Evolutionary conservation across 1,140 invertebrate species (phyloP).

Genomic region (Mylabris phalerata): DNA sequence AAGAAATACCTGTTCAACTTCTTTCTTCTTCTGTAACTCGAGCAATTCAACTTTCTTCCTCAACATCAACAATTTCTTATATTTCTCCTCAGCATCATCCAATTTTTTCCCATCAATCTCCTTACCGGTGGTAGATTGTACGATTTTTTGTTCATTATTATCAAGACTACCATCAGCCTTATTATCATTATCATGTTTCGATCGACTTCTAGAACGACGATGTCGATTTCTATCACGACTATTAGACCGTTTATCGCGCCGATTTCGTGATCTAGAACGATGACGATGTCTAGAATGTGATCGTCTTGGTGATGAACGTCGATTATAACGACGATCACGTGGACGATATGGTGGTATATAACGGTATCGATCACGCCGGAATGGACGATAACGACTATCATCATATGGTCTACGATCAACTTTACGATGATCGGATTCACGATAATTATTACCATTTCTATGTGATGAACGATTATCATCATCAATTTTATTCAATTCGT

Average conservation of each 20-base stretch:
- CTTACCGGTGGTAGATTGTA: constrained; percentile 12
- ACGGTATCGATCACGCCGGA: constrained; percentile 2
- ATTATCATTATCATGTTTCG: background rate
- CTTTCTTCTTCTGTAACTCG: constrained; percentile 38
- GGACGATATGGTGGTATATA: background rate
- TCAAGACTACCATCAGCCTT: constrained; percentile 2
- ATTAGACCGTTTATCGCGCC: background rate
- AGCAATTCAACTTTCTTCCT: constrained; percentile 51
- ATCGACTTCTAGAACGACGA: background rate
- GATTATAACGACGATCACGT: background rate
- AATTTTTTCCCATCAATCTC: constrained; percentile 35
- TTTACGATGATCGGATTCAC: constrained; percentile 1
- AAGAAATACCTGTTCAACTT: constrained; percentile 33
- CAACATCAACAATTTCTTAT: constrained; percentile 42
- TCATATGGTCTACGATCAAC: constrained; percentile 1
- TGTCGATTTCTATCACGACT: background rate
- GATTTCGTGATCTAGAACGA: constrained; percentile 15
- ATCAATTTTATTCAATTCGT: constrained; percentile 33
- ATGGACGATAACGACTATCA: background rate
- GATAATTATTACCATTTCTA: constrained; percentile 3
- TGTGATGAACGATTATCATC: constrained; percentile 5
- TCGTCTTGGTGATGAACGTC: background rate
- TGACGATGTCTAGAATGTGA: background rate
- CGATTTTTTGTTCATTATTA: constrained; percentile 7
- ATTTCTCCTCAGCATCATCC: constrained; percentile 44